Evolutionary conservation across 2,113 vertebrate genomes (phyloP).

Genomic region (Bagarius yarrelli): DNA sequence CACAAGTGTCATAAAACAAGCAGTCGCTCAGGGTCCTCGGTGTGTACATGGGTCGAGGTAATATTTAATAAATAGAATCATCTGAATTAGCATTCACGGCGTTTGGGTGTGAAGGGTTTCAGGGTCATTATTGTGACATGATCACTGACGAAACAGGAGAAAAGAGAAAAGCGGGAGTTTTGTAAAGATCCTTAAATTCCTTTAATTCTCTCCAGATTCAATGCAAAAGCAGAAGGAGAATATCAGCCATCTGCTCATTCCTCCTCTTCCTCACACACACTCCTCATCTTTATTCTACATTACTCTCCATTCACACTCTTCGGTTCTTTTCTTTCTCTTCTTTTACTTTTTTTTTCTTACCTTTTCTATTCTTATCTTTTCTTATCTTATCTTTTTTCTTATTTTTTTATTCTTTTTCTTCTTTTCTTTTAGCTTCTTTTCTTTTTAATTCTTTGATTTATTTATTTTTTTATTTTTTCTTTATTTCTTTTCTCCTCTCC

Average conservation of each 20-base stretch:
- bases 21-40: slow-evolving; percentile 79
- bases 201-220: slow-evolving; percentile 38
- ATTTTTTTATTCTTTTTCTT: no score
- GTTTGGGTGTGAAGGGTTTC: slow-evolving; percentile 77
- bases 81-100: slow-evolving; percentile 96
- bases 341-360: not conserved
- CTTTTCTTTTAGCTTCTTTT: no score
- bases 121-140: slow-evolving; percentile 86
- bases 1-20: slow-evolving; percentile 98
- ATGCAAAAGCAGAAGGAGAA: slow-evolving; percentile 34
- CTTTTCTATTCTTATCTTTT: not conserved
- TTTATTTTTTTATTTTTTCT: no score
- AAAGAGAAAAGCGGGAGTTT: slow-evolving; percentile 80
- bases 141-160: slow-evolving; percentile 85
- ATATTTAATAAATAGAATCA: slow-evolving; percentile 99
- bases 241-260: slow-evolving; percentile 30
- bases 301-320: not conserved
- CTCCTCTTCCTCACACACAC: no score
- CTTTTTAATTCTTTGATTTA: no score
- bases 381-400: no score
- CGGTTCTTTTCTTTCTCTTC: not conserved
- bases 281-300: slow-evolving; percentile 4
- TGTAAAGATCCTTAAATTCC: slow-evolving; percentile 77
- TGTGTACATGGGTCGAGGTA: slow-evolving; percentile 81
- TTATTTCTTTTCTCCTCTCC: no score